phyloP scores from a whole-genome alignment of 2,113 vertebrate genomes.

The Cygnus buccinator region DNA sequence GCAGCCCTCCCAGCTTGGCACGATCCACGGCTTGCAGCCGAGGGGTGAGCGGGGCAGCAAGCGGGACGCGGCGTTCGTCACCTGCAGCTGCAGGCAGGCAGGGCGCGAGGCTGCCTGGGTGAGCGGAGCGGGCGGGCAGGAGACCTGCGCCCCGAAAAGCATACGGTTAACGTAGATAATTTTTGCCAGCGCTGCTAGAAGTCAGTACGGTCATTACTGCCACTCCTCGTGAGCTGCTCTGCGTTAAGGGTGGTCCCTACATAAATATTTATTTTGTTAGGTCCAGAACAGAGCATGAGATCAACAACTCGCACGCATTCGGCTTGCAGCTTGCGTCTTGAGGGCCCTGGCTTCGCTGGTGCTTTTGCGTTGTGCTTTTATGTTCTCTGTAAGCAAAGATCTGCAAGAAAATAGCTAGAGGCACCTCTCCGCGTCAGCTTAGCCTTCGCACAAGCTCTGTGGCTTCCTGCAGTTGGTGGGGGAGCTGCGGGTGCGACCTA shows the following conservation, averaged over 20 bases:
- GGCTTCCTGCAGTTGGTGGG: not conserved
- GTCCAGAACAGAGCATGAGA: slow-evolving; percentile 33
- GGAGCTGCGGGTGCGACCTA: not conserved
- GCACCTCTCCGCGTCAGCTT: not conserved
- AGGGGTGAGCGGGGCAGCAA: not conserved
- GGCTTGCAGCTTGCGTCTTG: not conserved
- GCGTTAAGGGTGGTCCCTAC: slow-evolving; percentile 62
- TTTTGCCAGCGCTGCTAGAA: slow-evolving; percentile 25
- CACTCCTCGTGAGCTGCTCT: slow-evolving; percentile 49
- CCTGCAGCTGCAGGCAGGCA: slow-evolving; percentile 13
- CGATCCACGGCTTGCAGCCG: not conserved
- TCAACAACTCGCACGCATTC: slow-evolving; percentile 1
- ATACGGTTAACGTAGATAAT: slow-evolving; percentile 66
- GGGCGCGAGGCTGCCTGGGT: not conserved
- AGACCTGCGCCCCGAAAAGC: slow-evolving; percentile 13
- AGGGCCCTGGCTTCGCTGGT: not conserved
- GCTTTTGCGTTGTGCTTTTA: not conserved
- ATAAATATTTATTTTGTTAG: slow-evolving; percentile 79
- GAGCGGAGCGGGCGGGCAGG: not conserved
- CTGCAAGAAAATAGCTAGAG: not conserved
- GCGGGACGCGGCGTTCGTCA: not conserved
- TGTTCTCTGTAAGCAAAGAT: not conserved
- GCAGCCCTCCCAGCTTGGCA: not conserved
- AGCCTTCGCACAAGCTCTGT: accelerated
- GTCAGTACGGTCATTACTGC: slow-evolving; percentile 41